Percentiles rank a stretch among this genome's conserved stretches.
Conservation (phyloP, 1,140 invertebrate genomes). For the Ephestia elutella region DNA sequence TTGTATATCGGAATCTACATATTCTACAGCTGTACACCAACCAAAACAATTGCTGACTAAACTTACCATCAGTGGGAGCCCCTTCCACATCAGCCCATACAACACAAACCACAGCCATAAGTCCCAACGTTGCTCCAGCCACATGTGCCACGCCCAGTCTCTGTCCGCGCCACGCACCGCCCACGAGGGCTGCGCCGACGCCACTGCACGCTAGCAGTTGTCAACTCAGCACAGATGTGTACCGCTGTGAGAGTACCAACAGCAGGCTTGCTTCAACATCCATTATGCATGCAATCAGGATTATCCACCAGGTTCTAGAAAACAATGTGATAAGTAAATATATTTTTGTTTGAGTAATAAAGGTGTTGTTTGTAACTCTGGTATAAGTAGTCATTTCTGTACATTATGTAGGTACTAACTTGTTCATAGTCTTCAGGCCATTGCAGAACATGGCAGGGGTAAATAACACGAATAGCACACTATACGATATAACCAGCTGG, state of each 20-base stretch:
- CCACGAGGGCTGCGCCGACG: slow-evolving; percentile 87
- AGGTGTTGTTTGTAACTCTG: too few relatives aligned
- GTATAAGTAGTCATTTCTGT: too few relatives aligned
- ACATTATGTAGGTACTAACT: too few relatives aligned
- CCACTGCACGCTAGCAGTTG: slow-evolving; percentile 91
- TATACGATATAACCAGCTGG: slow-evolving; percentile 88
- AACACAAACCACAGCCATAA: slow-evolving; percentile 88
- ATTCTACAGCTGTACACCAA: too few relatives aligned
- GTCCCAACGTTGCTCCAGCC: slow-evolving; percentile 85
- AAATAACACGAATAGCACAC: slow-evolving; percentile 84
- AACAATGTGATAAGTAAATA: neutral
- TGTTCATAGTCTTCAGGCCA: slow-evolving; percentile 79
- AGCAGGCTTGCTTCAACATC: slow-evolving; percentile 79
- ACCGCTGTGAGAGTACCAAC: slow-evolving; percentile 65
- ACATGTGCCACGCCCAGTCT: slow-evolving; percentile 82
- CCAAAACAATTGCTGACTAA: too few relatives aligned
- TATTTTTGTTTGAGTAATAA: too few relatives aligned
- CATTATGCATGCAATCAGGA: slow-evolving; percentile 53
- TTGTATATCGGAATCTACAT: too few relatives aligned
- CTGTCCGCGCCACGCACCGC: slow-evolving; percentile 81
- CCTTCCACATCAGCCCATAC: slow-evolving; percentile 89
- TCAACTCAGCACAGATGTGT: slow-evolving; percentile 75
- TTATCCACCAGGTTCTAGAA: slow-evolving; percentile 56
- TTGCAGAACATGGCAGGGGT: slow-evolving; percentile 84
- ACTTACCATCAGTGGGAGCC: slow-evolving; percentile 77